Evolutionary conservation across 2,113 vertebrate genomes (phyloP).

Genomic region (Peromyscus polionotus): DNA sequence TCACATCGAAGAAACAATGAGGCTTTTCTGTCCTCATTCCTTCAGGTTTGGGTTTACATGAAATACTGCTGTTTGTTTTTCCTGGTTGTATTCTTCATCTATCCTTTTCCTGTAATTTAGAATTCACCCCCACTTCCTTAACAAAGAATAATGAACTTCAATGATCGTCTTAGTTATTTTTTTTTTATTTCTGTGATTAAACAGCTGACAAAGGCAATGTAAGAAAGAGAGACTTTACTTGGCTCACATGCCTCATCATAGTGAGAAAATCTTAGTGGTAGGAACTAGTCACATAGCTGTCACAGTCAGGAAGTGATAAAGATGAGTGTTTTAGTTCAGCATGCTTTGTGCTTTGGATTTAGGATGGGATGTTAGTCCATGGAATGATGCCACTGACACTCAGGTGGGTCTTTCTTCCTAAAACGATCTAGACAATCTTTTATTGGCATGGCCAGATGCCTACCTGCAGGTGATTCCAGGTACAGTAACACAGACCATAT

Average conservation of each 20-base stretch:
- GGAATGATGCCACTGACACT: not conserved
- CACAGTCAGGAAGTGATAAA: not conserved
- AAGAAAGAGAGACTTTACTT: not conserved
- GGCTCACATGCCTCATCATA: not conserved
- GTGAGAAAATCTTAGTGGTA: not conserved
- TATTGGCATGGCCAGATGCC: not conserved
- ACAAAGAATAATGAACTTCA: not conserved
- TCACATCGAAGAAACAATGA: not conserved
- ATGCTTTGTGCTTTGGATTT: not conserved
- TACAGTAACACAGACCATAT: not conserved
- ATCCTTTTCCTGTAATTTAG: not conserved
- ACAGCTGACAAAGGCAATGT: not conserved
- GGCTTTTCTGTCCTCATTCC: not conserved
- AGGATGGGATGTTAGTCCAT: not conserved
- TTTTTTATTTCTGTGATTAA: not conserved
- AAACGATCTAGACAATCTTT: not conserved
- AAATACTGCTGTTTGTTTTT: not conserved
- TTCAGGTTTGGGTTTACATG: not conserved
- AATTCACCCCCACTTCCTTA: not conserved
- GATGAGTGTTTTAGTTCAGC: not conserved
- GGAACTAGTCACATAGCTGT: not conserved
- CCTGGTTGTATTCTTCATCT: not conserved
- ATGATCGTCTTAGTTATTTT: not conserved
- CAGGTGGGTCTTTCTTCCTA: not conserved
- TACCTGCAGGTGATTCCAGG: not conserved